These are phyloP conservation scores for Sitta carolinensis DNA, from an alignment of 2,797 vertebrate genomes.

Conservation along the genomic window DNA sequence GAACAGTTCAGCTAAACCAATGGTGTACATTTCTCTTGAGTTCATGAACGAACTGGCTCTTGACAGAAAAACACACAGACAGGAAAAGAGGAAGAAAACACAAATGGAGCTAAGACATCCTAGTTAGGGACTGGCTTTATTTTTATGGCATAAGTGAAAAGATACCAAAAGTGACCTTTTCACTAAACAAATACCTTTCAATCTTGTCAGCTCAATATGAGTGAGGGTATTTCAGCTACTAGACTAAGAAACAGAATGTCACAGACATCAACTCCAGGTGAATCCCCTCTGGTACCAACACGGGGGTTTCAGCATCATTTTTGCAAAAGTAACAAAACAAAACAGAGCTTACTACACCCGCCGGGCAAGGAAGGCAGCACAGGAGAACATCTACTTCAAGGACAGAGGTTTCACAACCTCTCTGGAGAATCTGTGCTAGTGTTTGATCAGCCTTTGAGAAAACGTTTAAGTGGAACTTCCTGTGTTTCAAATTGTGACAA, in stretches of 20 bases:
- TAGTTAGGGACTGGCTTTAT: neutral
- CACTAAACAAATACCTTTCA: slow-evolving; percentile 14
- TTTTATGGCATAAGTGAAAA: slow-evolving; percentile 18
- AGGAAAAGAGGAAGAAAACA: neutral
- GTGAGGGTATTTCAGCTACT: neutral
- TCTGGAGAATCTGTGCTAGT: neutral
- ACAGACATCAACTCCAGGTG: neutral
- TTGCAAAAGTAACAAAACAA: neutral
- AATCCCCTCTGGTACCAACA: neutral
- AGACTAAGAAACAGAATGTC: slow-evolving; percentile 6
- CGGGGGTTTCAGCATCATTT: neutral
- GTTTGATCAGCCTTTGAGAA: neutral
- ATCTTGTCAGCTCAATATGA: slow-evolving; percentile 7
- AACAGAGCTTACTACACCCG: neutral
- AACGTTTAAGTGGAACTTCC: neutral
- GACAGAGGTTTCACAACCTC: neutral
- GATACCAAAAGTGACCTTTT: slow-evolving; percentile 30
- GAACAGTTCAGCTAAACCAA: neutral
- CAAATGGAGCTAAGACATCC: neutral
- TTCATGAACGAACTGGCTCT: neutral
- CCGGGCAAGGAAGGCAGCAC: neutral
- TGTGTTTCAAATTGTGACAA: neutral
- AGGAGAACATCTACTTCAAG: neutral
- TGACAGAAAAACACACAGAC: neutral
- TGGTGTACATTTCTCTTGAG: neutral